Percentiles rank a stretch among this genome's conserved stretches.
Conservation (phyloP, 2,888 invertebrate genomes). For the Sisyra nigra region DNA sequence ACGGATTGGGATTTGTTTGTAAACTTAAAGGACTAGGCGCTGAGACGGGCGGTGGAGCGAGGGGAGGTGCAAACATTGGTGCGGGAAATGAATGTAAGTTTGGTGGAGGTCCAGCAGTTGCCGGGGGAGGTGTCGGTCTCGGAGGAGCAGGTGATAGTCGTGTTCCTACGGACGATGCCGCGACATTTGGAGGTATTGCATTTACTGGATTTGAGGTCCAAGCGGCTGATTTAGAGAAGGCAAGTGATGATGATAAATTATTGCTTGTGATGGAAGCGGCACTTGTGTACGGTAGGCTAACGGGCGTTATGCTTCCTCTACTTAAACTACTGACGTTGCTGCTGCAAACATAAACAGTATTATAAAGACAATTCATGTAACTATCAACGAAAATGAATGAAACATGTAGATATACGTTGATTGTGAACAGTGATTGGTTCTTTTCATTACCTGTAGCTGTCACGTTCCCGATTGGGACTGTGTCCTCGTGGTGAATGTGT, state of each 20-base stretch:
- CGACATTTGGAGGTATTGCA: slow-evolving; percentile 10
- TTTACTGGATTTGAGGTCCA: slow-evolving; percentile 16
- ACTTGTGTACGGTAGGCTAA: slow-evolving; percentile 17
- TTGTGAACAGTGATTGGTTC: slow-evolving; percentile 1
- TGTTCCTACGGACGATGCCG: slow-evolving; percentile 18
- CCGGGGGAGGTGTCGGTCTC: slow-evolving; percentile 34
- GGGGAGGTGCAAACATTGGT: slow-evolving; percentile 35
- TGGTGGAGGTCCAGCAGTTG: slow-evolving; percentile 32
- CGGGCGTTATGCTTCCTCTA: slow-evolving; percentile 38
- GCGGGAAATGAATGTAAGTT: slow-evolving; percentile 25
- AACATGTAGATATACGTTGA: too few species aligned
- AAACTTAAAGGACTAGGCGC: slow-evolving; percentile 49
- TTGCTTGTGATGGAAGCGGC: slow-evolving; percentile 10
- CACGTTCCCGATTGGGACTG: slow-evolving; percentile 64
- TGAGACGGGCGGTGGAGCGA: slow-evolving; percentile 38
- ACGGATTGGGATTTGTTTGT: slow-evolving; percentile 63
- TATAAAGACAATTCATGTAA: neutral
- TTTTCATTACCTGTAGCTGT: slow-evolving; percentile 62
- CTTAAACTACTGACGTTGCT: slow-evolving; percentile 76
- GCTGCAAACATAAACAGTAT: slow-evolving; percentile 27
- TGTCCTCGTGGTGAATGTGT: slow-evolving; percentile 62
- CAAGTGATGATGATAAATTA: slow-evolving; percentile 11
- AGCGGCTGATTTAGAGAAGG: slow-evolving; percentile 30
- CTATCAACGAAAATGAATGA: neutral
- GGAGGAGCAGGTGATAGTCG: slow-evolving; percentile 28